Evolutionary conservation across 2,888 invertebrate species (phyloP), one percentile per base, ranked within the genome.

Genomic region (Calameuta filiformis): DNA sequence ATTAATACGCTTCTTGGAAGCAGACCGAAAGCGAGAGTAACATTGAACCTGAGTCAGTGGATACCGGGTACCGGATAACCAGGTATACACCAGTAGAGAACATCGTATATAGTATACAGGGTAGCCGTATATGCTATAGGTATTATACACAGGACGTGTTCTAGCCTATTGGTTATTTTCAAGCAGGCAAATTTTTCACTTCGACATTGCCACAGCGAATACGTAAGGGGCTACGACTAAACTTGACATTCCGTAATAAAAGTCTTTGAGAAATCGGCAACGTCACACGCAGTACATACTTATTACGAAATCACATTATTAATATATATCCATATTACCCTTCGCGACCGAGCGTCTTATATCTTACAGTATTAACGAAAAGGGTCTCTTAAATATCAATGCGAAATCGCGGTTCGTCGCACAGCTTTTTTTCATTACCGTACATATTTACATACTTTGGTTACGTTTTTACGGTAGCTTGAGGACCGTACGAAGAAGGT

Each of bases 1-100:
- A 84, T 83, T 85, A 84, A 85, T 83, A 83, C 82, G 78, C 73
- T 85, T 86, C 84, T 83, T 75, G 79, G 83, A 87, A 86, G 81
- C 83, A 78, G 80, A 82, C 82, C 85, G 87, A 89, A 88, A 88
- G 87, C 84, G 86, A 89, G 85, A 87, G 87, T 87, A 87, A 83
- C 87, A 86, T 87, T 88, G 87, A 87, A 88, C 85, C 86, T 87
- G 82, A 80, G 79, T 71, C 56, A 56, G 56, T 56, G 56, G 37
- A 71, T 35, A 33, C 75, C 73, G 34, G 35, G 15, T 35, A 69
- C 68, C 73, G 33, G 75, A 31, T 73, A 56, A 56, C 56, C 56
- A 56, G 56, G 56, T 56, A 56, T 23, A 56, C 9, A 23, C 56
- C 23, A 2, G 56, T 56, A 56, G 56, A 56, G 56, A 56, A 23